Percentiles rank a stretch among this genome's conserved stretches.
Evolutionary conservation across 2,888 invertebrate genomes (phyloP).

Genomic region (Drosophila nr. fundita): DNA sequence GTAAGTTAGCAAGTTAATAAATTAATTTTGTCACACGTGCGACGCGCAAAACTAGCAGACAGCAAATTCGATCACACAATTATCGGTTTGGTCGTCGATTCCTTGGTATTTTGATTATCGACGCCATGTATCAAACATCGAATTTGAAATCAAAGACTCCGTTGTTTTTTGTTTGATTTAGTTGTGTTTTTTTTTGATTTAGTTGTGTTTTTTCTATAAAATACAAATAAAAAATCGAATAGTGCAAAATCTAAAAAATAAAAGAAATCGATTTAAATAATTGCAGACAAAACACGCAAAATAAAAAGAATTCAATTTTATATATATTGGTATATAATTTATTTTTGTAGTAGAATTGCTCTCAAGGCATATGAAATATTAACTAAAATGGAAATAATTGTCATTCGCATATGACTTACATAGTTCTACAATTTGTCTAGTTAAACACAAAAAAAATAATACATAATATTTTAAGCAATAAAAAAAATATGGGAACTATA

Average conservation of each 20-base stretch:
- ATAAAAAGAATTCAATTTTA: conserved; percentile 15
- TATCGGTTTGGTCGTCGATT: conserved; percentile 6
- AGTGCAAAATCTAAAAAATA: background rate
- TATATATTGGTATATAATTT: conserved; percentile 44
- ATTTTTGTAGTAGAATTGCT: conserved; percentile 47
- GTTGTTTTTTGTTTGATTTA: background rate
- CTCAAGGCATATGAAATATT: conserved; percentile 43
- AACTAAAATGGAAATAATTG: conserved; percentile 60
- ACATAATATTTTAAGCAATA: conserved; percentile 7
- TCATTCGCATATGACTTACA: conserved; percentile 27
- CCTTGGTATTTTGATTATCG: background rate
- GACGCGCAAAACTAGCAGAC: conserved; percentile 9
- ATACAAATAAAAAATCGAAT: background rate
- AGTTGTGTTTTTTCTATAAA: background rate
- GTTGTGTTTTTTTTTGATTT: background rate
- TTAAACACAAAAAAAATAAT: conserved; percentile 41
- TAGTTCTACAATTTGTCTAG: conserved; percentile 55
- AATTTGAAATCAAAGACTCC: background rate
- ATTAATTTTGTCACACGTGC: conserved; percentile 18
- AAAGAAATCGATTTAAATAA: background rate
- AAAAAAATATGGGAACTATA: conserved; percentile 1
- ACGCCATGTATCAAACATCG: background rate
- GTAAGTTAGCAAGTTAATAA: background rate
- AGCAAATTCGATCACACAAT: background rate
- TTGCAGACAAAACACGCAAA: conserved; percentile 11